phyloP scores from a whole-genome alignment of 2,113 vertebrate species.

The Festucalex cinctus region DNA sequence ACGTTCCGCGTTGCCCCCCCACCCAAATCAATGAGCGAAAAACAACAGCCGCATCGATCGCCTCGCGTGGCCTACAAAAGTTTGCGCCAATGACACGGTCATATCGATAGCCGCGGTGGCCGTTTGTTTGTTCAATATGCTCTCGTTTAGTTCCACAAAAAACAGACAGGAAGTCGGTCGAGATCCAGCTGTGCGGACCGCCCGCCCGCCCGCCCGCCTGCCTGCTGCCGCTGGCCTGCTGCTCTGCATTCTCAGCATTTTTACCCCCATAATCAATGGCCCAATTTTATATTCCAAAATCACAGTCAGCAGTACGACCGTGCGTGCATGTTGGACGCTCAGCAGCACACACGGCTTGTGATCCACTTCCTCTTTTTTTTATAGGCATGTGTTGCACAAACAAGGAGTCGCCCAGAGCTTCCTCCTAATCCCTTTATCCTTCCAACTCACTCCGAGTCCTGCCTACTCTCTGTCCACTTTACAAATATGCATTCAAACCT shows the following conservation, averaged over 20 bases:
- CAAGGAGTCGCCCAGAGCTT: slow-evolving; percentile 42
- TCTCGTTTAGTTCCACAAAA: slow-evolving; percentile 54
- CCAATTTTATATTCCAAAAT: slow-evolving; percentile 28
- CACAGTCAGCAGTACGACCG: background rate
- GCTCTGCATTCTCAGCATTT: slow-evolving; percentile 51
- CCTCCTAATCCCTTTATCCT: slow-evolving; percentile 64
- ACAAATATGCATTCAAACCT: background rate
- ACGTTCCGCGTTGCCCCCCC: slow-evolving; percentile 10
- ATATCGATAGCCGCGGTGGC: slow-evolving; percentile 36
- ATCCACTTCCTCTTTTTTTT: slow-evolving; percentile 3
- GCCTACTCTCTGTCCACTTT: slow-evolving; percentile 52
- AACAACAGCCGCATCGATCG: slow-evolving; percentile 41
- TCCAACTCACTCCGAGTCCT: slow-evolving; percentile 33
- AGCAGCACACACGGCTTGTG: background rate
- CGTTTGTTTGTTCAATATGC: slow-evolving; percentile 48
- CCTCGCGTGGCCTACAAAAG: slow-evolving; percentile 33
- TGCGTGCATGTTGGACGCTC: background rate
- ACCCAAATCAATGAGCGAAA: slow-evolving; percentile 22
- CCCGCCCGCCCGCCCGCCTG: too few relatives aligned
- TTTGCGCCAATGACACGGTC: slow-evolving; percentile 23
- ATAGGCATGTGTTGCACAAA: slow-evolving; percentile 39
- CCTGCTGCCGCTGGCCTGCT: slow-evolving; percentile 22
- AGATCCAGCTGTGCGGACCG: slow-evolving; percentile 22
- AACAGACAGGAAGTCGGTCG: slow-evolving; percentile 47
- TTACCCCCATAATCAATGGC: slow-evolving; percentile 34